Conservation (phyloP, 2,113 vertebrate species). For the Microtus richardsoni region DNA sequence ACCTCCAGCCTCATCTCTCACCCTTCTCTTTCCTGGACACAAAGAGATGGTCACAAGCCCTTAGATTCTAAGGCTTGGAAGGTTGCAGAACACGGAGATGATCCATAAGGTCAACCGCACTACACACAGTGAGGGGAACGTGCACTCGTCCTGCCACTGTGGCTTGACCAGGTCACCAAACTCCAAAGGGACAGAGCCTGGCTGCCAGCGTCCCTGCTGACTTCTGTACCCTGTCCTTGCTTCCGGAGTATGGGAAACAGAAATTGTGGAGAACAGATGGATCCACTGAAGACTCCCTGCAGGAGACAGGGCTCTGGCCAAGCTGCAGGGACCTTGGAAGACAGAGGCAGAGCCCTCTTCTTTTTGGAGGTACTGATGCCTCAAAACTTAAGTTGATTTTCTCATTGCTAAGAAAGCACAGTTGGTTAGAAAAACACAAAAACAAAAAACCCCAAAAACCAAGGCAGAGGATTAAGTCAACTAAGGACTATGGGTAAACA, state of each 20-base stretch:
- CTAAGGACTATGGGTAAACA: background rate
- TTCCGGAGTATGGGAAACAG: background rate
- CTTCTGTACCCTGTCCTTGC: background rate
- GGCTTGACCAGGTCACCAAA: background rate
- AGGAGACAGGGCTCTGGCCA: background rate
- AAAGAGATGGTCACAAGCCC: too few species aligned
- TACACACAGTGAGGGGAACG: too few species aligned
- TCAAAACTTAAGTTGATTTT: background rate
- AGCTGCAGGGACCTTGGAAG: background rate
- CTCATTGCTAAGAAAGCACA: background rate
- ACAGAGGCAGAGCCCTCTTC: too few species aligned
- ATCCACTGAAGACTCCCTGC: background rate
- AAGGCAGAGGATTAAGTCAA: background rate
- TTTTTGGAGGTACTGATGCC: background rate
- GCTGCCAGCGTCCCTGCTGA: fast-evolving
- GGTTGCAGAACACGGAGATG: background rate
- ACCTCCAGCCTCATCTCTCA: background rate
- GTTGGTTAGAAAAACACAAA: background rate
- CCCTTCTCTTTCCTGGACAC: background rate
- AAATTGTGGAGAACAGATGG: background rate
- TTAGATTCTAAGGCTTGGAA: background rate
- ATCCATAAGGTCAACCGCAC: background rate
- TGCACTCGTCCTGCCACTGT: background rate
- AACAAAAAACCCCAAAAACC: background rate
- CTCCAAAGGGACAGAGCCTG: background rate